Evolutionary conservation across 1,140 invertebrate species (phyloP), one percentile per base, ranked within the genome.

Genomic region (Trichonephila clavipes): DNA sequence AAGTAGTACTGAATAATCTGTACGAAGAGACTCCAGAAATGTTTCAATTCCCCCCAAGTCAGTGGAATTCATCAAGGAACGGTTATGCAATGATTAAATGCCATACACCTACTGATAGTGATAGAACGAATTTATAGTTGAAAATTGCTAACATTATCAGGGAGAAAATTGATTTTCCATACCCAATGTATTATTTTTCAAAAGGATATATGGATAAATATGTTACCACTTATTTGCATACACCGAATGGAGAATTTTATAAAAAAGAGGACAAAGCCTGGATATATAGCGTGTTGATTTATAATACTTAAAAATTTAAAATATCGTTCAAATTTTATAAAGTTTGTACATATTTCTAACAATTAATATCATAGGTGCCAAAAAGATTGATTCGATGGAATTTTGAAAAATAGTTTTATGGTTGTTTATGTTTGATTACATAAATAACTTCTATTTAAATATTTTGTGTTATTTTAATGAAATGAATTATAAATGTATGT

Each of bases 231-330:
- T 82, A 82, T 82, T 34, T 82, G 34, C 81, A 82, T 51, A 82
- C 81, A n/a, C 81, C 81, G 21, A 83, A 83, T 83, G 81, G 28
- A 51, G 81, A 83, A 1, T 51, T 83, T 44, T 83, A 83, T 40
- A 51, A 18, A 40, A 83, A 58, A 21, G 51, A 83, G 12, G 18
- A 58, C 21, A 44, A 83, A 40, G 0, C 3, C 0, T 69, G 66
- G 66, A 3, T 2, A 24, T 14, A n/a, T 69, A n/a, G 28, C 1
- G 28, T 28, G n/a, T 28, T 12, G 10, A 69, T 3, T 12, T 12
- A 10, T 51, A 51, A 10, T 51, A 51, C 0, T 10, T 10, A 51
- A 51, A 12, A 0, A 51, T 51, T 51, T 51, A 51, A 51, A 51
- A 0, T 10, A 10, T 7, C 10, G 2, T 51, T 51, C 7, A 51